A percentile compares a stretch with the other conserved stretches of the same genome.
Conservation (phyloP, 2,888 invertebrate genomes). For the Scaptomyza tumidula region DNA sequence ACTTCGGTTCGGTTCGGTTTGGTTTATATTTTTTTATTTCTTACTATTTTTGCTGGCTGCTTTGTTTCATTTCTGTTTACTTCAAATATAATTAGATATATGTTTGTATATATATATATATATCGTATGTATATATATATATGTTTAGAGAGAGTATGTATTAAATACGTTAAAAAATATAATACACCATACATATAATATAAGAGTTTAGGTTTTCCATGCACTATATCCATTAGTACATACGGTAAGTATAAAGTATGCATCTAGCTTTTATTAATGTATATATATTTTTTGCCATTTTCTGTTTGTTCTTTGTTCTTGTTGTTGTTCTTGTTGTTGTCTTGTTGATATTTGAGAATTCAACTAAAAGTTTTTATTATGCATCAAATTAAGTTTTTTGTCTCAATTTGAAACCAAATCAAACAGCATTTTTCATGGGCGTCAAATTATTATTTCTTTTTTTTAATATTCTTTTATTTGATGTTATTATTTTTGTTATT, state of each 20-base stretch:
- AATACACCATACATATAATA: slow-evolving; percentile 79
- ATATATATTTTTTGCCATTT: slow-evolving; percentile 31
- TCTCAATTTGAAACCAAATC: slow-evolving; percentile 46
- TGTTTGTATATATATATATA: slow-evolving; percentile 13
- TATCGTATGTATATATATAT: slow-evolving; percentile 20
- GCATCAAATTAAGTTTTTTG: slow-evolving; percentile 15
- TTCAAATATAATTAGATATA: slow-evolving; percentile 68
- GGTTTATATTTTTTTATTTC: slow-evolving; percentile 26
- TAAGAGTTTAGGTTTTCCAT: slow-evolving; percentile 68
- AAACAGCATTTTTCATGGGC: slow-evolving; percentile 53
- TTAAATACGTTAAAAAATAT: slow-evolving; percentile 79
- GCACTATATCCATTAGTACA: slow-evolving; percentile 49
- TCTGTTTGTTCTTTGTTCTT: slow-evolving; percentile 16
- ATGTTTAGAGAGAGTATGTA: slow-evolving; percentile 69
- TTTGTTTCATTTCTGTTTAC: slow-evolving; percentile 39
- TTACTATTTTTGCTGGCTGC: slow-evolving; percentile 49
- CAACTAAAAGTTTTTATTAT: slow-evolving; percentile 36
- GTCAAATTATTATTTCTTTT: slow-evolving; percentile 27
- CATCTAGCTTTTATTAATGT: slow-evolving; percentile 26
- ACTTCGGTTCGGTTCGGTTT: slow-evolving; percentile 12
- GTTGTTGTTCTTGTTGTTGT: not conserved
- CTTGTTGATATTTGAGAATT: slow-evolving; percentile 65
- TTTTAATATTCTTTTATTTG: slow-evolving; percentile 22
- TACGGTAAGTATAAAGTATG: slow-evolving; percentile 29
- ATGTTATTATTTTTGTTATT: slow-evolving; percentile 18